Evolutionary conservation across 1,140 invertebrate genomes (phyloP).

Genomic region (Samia ricini): DNA sequence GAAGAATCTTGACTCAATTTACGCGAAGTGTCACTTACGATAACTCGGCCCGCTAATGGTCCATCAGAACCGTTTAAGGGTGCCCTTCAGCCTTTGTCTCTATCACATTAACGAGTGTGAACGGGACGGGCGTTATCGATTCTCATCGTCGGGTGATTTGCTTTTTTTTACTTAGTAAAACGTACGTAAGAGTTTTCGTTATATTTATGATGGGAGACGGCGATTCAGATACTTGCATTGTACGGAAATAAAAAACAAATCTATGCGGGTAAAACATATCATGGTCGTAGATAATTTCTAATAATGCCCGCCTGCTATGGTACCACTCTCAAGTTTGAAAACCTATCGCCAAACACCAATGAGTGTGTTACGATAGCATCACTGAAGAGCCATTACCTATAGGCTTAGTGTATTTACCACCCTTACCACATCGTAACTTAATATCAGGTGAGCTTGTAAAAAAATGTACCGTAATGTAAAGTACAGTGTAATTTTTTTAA

Average conservation of each 20-base stretch:
- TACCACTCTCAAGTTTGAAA: too few relatives aligned
- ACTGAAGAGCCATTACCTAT: too few relatives aligned
- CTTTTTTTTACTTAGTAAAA: background rate
- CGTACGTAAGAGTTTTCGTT: background rate
- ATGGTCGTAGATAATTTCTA: too few relatives aligned
- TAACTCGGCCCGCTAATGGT: background rate
- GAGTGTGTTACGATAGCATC: too few relatives aligned
- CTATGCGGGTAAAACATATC: too few relatives aligned
- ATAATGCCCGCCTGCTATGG: too few relatives aligned
- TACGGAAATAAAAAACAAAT: background rate
- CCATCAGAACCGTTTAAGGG: background rate
- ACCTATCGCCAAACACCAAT: too few relatives aligned
- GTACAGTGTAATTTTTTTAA: too few relatives aligned
- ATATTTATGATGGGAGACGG: background rate
- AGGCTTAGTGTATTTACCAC: too few relatives aligned
- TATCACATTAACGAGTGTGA: background rate
- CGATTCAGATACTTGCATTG: background rate
- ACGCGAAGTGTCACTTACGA: conserved; percentile 3
- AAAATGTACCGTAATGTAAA: too few relatives aligned
- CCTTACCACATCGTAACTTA: too few relatives aligned
- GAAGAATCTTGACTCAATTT: conserved; percentile 1
- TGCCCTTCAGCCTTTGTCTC: background rate
- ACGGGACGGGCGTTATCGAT: background rate
- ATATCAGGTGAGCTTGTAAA: too few relatives aligned
- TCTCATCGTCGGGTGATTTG: background rate